phyloP scores from a whole-genome alignment of 2,797 vertebrate genomes.

The Chelon auratus region DNA sequence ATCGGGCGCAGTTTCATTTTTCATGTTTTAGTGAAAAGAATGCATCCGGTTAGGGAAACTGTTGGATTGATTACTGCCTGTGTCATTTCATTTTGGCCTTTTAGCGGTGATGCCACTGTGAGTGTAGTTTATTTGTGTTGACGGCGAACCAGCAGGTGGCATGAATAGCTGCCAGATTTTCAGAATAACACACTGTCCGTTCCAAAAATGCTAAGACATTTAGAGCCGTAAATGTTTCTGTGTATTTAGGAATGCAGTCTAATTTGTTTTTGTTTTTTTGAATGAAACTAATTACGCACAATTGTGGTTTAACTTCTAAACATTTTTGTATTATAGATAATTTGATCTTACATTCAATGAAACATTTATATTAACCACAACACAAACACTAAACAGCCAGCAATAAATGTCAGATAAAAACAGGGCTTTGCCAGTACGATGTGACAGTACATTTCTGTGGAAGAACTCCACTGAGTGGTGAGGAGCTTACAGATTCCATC shows the following conservation, averaged over 20 bases:
- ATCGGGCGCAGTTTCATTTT: not conserved
- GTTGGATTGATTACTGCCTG: not conserved
- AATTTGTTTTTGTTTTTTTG: not conserved
- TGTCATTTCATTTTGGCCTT: not conserved
- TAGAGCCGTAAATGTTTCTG: not conserved
- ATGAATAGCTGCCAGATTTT: constrained; percentile 41
- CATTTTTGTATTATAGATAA: not conserved
- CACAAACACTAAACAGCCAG: not conserved
- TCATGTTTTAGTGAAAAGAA: not conserved
- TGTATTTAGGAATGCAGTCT: not conserved
- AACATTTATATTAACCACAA: not conserved
- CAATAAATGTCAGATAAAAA: not conserved
- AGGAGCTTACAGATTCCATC: constrained; percentile 37
- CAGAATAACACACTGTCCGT: not conserved
- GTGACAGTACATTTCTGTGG: constrained; percentile 7
- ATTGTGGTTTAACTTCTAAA: not conserved
- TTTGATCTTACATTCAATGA: too few species aligned
- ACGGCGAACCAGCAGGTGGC: constrained; percentile 56
- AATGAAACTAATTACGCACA: not conserved
- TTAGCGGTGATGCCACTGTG: not conserved
- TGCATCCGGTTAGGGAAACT: too few species aligned
- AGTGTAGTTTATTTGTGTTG: constrained; percentile 31
- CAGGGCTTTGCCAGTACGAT: not conserved
- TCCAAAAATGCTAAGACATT: not conserved
- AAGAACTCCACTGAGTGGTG: not conserved